phyloP scores from a whole-genome alignment of 1,140 invertebrate species.

The Oscheius sp. region DNA sequence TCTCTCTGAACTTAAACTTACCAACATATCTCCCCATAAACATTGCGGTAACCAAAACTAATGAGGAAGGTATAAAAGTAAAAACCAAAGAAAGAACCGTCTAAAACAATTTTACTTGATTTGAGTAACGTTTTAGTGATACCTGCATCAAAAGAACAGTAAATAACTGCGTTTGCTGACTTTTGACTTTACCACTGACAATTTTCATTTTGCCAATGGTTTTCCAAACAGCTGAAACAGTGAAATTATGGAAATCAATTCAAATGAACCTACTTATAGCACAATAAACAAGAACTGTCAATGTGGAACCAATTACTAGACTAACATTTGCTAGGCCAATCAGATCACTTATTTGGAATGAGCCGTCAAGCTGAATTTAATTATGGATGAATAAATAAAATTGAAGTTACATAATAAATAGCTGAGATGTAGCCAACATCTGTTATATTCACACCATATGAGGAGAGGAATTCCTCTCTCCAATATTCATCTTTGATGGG shows the following conservation, averaged over 20 bases:
- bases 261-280: constrained; percentile 1
- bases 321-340: background rate
- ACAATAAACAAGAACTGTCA: background rate
- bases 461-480: background rate
- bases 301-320: background rate
- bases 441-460: background rate
- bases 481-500: background rate
- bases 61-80: background rate
- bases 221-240: too few species aligned
- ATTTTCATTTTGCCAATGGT: background rate
- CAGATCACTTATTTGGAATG: background rate
- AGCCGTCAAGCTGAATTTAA: background rate
- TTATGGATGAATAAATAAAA: background rate
- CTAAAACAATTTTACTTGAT: background rate
- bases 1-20: background rate
- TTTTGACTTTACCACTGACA: background rate
- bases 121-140: too few species aligned
- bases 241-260: too few species aligned
- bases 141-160: too few species aligned
- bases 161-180: background rate
- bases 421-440: background rate
- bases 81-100: background rate
- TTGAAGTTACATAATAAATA: background rate
- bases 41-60: too few species aligned
- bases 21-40: background rate